Conservation (phyloP, 2,113 vertebrate genomes). For the Macrotus californicus region DNA sequence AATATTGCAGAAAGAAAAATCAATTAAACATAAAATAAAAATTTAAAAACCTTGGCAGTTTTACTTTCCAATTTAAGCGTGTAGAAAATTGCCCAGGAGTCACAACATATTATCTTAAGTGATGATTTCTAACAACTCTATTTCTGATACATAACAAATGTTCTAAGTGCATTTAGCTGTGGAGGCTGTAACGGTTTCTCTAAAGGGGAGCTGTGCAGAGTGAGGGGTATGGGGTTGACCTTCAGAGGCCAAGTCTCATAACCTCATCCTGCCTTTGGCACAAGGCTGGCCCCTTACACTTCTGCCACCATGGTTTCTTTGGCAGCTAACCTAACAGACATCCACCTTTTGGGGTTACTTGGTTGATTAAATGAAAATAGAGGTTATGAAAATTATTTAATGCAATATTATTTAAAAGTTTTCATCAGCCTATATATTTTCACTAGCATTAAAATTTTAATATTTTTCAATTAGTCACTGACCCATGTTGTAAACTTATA, state of each 20-base stretch:
- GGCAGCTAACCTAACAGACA: neutral
- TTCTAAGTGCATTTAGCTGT: neutral
- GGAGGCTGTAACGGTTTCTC: neutral
- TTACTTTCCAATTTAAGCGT: slow-evolving; percentile 21
- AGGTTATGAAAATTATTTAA: neutral
- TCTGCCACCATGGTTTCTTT: neutral
- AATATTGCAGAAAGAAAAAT: neutral
- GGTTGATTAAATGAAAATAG: neutral
- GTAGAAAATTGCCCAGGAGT: neutral
- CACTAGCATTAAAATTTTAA: neutral
- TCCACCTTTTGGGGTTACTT: neutral
- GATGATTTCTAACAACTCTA: neutral
- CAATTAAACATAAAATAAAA: neutral
- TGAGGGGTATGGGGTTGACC: neutral
- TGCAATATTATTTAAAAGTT: neutral
- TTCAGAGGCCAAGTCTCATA: neutral
- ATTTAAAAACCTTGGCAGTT: neutral
- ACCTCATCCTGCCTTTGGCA: neutral
- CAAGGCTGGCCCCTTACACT: rapidly evolving
- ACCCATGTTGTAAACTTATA: neutral
- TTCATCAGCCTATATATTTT: neutral
- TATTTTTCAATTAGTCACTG: neutral
- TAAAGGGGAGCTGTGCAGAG: neutral
- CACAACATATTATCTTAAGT: neutral
- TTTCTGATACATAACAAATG: neutral